These are phyloP conservation scores for Mellivora capensis DNA, from an alignment of 2,113 vertebrate genomes.

Conservation along the genomic window DNA sequence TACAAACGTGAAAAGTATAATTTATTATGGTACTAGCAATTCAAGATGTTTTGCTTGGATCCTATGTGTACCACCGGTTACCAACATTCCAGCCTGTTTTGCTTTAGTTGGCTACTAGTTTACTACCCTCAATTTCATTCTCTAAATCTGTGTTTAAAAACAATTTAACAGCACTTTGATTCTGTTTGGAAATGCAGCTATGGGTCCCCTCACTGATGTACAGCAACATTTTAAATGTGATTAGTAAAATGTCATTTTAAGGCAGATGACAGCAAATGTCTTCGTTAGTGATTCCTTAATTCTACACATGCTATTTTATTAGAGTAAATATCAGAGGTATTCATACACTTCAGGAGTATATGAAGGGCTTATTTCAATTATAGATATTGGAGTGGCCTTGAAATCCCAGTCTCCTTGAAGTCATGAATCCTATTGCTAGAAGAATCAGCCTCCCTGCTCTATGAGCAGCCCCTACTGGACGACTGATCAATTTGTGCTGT, in stretches of 20 bases:
- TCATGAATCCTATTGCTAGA: background rate
- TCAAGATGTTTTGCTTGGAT: conserved; percentile 88
- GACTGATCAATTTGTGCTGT: rapidly evolving
- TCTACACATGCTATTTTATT: conserved; percentile 62
- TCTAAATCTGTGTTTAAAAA: conserved; percentile 85
- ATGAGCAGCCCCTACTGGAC: conserved; percentile 76
- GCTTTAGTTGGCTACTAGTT: conserved; percentile 86
- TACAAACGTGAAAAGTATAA: conserved; percentile 84
- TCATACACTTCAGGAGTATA: conserved; percentile 33
- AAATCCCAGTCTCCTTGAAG: background rate
- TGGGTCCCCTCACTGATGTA: conserved; percentile 50
- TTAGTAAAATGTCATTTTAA: conserved; percentile 52
- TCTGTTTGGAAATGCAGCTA: conserved; percentile 71
- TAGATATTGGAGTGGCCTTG: conserved; percentile 50
- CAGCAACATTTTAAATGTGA: conserved; percentile 13
- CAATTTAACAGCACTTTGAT: conserved; percentile 81
- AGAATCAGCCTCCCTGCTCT: conserved; percentile 55
- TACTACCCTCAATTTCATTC: conserved; percentile 83
- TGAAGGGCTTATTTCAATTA: conserved; percentile 48
- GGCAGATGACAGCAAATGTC: conserved; percentile 51
- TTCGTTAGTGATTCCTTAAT: conserved; percentile 13
- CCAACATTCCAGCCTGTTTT: conserved; percentile 83
- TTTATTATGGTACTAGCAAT: conserved; percentile 85
- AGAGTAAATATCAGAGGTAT: conserved; percentile 33
- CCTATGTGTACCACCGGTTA: conserved; percentile 75